Base-by-base conservation (phyloP, 1,140 invertebrate genomes). In the Spodoptera frugiperda region DNA sequence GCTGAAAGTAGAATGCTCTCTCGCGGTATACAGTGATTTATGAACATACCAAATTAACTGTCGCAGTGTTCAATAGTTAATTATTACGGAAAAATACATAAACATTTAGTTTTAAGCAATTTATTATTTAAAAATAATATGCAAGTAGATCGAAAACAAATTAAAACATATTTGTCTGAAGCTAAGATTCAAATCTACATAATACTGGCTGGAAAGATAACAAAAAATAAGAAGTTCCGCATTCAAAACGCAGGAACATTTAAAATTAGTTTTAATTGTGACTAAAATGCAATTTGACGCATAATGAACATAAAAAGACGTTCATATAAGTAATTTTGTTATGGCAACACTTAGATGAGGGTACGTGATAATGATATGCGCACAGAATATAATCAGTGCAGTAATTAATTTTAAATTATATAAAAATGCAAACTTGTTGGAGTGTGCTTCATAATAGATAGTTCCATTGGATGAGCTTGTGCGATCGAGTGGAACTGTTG, bases 351-450 rank as follows among this genome's bases (percentile, higher is more conserved):
- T 15, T n/a, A 11, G 19, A 46, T 46, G 15, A 54, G 17, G 11
- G 73, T 17, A 51, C 48, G 11, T 8, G 33, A 44, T 55, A 79
- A 71, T 77, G 39, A 54, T 51, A 71, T 65, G 67, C 46, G 55
- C 67, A 54, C 48, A 54, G 19, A 77, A 15, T 33, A 25, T 72
- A 77, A 67, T 67, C 68, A 57, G 12, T 44, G 49, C 46, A 55
- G 63, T 73, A 67, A 78, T 51, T 67, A 70, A 78, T 76, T 55
- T 46, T 55, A 65, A 78, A 78, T 78, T 73, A 65, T 70, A 72
- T 78, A 67, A 74, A 78, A 72, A 76, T 73, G 70, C 39, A 59
- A 19, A 59, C 39, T 54, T 17, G 11, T 19, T 48, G 14, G 15
- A n/a, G 25, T 21, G n/a, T 21, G 48, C n/a, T 39, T 19, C 21